Conservation (phyloP, 2,888 invertebrate genomes). For the Phyllotreta cruciferae region DNA sequence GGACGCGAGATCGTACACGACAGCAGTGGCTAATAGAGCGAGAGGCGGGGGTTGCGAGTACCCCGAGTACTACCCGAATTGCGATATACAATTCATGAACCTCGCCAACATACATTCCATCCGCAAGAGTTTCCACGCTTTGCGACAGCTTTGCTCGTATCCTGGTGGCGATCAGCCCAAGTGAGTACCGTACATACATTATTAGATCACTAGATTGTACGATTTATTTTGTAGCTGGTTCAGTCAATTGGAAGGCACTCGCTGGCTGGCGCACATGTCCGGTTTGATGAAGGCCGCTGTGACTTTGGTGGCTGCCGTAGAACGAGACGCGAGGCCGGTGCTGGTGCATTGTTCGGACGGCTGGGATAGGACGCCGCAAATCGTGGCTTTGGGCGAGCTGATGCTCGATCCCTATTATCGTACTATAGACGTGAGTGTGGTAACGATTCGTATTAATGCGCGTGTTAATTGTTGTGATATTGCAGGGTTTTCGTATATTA, state of each 20-base stretch:
- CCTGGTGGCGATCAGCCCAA: constrained; percentile 80
- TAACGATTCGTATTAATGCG: no score
- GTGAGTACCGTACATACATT: constrained; percentile 61
- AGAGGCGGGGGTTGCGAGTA: constrained; percentile 98
- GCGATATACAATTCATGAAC: constrained; percentile 97
- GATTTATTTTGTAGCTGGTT: no score
- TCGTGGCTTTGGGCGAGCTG: constrained; percentile 91
- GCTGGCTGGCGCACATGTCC: constrained; percentile 91
- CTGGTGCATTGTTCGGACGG: constrained; percentile 98
- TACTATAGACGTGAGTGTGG: constrained; percentile 85
- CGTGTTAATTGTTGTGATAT: not conserved
- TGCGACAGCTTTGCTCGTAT: constrained; percentile 76
- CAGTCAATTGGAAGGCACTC: constrained; percentile 84
- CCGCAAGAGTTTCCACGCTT: constrained; percentile 88
- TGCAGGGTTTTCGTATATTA: constrained; percentile 88
- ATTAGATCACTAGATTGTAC: no score
- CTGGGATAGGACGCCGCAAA: constrained; percentile 98
- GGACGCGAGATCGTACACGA: constrained; percentile 95
- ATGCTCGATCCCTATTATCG: constrained; percentile 94
- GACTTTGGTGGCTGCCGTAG: constrained; percentile 81
- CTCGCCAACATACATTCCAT: constrained; percentile 97
- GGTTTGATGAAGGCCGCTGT: constrained; percentile 83
- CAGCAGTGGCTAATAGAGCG: constrained; percentile 95
- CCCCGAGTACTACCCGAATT: constrained; percentile 92
- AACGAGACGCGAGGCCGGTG: constrained; percentile 84